A percentile compares a stretch with the other conserved stretches of the same genome.
phyloP scores from a whole-genome alignment of 2,888 invertebrate genomes.

The Andrena chrysosceles region DNA sequence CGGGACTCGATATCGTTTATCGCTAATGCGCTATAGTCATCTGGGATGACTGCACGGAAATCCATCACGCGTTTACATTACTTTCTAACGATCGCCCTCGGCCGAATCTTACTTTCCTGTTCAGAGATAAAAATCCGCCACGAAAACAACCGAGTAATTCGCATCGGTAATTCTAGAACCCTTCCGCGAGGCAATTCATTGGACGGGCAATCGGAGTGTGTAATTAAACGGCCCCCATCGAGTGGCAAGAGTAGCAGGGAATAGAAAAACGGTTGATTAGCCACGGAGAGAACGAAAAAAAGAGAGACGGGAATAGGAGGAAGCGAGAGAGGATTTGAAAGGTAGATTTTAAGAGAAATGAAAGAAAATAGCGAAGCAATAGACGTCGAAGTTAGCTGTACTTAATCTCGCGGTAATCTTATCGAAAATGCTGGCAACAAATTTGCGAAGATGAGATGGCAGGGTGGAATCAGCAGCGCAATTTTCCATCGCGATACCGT shows the following conservation, averaged over 20 bases:
- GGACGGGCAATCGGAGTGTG: neutral
- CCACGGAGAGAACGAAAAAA: neutral
- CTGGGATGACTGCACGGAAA: neutral
- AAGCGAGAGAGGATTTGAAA: neutral
- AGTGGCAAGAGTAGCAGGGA: neutral
- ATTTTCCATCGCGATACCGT: neutral
- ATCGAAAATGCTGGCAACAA: neutral
- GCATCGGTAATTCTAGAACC: neutral
- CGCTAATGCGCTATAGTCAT: slow-evolving; percentile 9
- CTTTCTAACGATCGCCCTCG: slow-evolving; percentile 25
- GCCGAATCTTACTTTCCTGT: neutral
- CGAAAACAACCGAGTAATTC: neutral
- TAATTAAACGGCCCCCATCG: slow-evolving; percentile 1
- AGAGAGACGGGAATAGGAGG: neutral
- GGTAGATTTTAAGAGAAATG: neutral
- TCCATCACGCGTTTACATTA: neutral
- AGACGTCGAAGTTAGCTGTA: neutral
- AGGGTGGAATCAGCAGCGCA: neutral
- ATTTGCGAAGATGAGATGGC: neutral
- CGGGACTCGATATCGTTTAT: slow-evolving; percentile 7
- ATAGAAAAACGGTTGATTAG: neutral
- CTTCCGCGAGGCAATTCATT: neutral
- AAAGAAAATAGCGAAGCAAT: neutral
- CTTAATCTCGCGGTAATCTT: neutral
- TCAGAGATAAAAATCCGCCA: neutral